Conservation (phyloP, 2,113 vertebrate species). For the Vulpes lagopus region DNA sequence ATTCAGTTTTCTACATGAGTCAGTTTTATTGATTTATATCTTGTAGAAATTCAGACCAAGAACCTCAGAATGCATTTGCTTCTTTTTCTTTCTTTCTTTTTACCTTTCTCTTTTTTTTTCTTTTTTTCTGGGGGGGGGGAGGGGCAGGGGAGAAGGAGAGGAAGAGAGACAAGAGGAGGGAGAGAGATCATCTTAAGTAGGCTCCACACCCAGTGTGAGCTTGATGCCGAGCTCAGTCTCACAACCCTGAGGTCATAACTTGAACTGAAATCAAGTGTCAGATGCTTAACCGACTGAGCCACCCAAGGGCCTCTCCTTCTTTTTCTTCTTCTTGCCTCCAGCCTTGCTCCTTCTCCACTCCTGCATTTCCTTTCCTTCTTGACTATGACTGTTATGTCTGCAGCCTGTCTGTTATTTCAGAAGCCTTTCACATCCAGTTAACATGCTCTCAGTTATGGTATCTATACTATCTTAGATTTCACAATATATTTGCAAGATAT, state of each 20-base stretch:
- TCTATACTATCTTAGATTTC: constrained; percentile 2
- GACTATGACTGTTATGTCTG: not conserved
- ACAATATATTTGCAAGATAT: not conserved
- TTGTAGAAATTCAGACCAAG: constrained; percentile 2
- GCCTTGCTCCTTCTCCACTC: not conserved
- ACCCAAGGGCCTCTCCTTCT: not conserved
- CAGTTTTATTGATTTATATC: constrained; percentile 8
- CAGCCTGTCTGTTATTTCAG: not conserved
- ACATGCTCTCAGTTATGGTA: not conserved
- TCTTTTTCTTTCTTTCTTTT: not conserved
- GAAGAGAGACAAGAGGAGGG: not conserved
- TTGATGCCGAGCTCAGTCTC: not conserved
- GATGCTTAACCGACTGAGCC: not conserved
- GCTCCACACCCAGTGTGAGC: not conserved
- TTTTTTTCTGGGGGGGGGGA: not conserved
- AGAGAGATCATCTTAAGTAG: not conserved
- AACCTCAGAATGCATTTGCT: not conserved
- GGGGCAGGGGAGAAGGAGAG: not conserved
- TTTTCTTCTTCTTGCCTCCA: not conserved
- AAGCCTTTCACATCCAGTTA: constrained; percentile 39
- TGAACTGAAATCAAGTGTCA: not conserved
- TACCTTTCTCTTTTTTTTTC: not conserved
- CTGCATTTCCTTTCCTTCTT: not conserved
- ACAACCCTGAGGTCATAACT: not conserved
- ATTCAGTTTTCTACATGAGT: not conserved